These are phyloP conservation scores for Acleris emargana DNA, from an alignment of 2,888 invertebrate species.

Conservation along the genomic window DNA sequence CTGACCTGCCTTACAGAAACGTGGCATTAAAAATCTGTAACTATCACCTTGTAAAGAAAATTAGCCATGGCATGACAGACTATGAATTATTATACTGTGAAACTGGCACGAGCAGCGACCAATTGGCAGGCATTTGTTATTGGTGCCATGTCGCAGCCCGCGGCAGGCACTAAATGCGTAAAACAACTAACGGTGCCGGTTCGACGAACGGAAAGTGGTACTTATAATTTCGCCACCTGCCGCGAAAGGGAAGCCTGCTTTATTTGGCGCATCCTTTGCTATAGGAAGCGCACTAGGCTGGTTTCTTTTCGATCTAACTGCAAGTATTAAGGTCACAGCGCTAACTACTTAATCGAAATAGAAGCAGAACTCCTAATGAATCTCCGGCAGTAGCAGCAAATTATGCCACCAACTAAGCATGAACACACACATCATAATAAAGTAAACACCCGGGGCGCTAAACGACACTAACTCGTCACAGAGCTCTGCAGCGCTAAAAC, in stretches of 20 bases:
- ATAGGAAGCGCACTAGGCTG: slow-evolving; percentile 46
- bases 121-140: slow-evolving; percentile 59
- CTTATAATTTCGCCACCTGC: slow-evolving; percentile 75
- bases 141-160: slow-evolving; percentile 73
- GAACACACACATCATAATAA: slow-evolving; percentile 36
- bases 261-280: slow-evolving; percentile 56
- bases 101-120: slow-evolving; percentile 29
- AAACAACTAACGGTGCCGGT: slow-evolving; percentile 77
- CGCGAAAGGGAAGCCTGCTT: slow-evolving; percentile 63
- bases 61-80: slow-evolving; percentile 16
- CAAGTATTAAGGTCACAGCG: slow-evolving; percentile 20
- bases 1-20: not conserved
- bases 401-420: slow-evolving; percentile 12
- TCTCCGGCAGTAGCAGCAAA: slow-evolving; percentile 2
- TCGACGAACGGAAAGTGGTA: slow-evolving; percentile 78
- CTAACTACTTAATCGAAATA: slow-evolving; percentile 1
- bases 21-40: not conserved
- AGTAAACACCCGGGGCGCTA: slow-evolving; percentile 30
- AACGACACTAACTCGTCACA: slow-evolving; percentile 32
- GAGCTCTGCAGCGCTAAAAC: slow-evolving; percentile 25
- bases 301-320: slow-evolving; percentile 32
- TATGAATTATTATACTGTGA: too few species aligned
- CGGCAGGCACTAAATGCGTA: slow-evolving; percentile 76
- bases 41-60: slow-evolving; percentile 1
- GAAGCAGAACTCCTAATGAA: not conserved